Base-by-base conservation (phyloP, 1,140 invertebrate species). In the Ctenoplectra terminalis region DNA sequence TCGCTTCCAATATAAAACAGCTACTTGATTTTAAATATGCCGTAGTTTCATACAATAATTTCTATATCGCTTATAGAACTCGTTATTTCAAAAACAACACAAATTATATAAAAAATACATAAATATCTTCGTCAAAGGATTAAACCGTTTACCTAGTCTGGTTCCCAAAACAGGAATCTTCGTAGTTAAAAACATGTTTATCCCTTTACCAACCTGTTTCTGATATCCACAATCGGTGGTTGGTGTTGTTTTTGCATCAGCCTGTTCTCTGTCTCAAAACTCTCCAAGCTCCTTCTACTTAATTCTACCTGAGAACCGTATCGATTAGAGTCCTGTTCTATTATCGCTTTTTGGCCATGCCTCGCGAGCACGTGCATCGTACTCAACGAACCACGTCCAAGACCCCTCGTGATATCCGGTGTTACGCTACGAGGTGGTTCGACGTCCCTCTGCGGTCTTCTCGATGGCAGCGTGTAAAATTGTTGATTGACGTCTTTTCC, bases 401-500 rank as follows among this genome's bases (percentile, higher is more conserved):
- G 89, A 48, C 94, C 94, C 73, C 94, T 92, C 1, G 94, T 95
- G 40, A 95, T 95, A 73, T 95, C 95, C 13, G 95, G 95, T 1
- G 95, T 95, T 37, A 95, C 92, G 31, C 94, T 95, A n/a, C 94
- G 89, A 81, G 95, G 94, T 29, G 93, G 92, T 66, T 94, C 92
- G 70, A 83, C 85, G 23, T 91, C 93, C 78, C 87, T 89, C 17
- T 91, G 90, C n/a, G 90, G 87, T 61, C 90, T 92, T 40, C 90
- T 86, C 29, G 89, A 90, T 6, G 93, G 93, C 43, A 94, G 58
- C 0, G 93, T 94, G 63, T 92, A 93, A 79, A 93, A 94, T 26
- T 91, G 90, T 31, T 87, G 84, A 52, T 69, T 81, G 34, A 34
- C 23, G 15, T 85, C 72, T 26, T 29, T 75, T 71, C 79, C 85